phyloP scores from a whole-genome alignment of 1,140 invertebrate species.

The Lucilia cuprina region DNA sequence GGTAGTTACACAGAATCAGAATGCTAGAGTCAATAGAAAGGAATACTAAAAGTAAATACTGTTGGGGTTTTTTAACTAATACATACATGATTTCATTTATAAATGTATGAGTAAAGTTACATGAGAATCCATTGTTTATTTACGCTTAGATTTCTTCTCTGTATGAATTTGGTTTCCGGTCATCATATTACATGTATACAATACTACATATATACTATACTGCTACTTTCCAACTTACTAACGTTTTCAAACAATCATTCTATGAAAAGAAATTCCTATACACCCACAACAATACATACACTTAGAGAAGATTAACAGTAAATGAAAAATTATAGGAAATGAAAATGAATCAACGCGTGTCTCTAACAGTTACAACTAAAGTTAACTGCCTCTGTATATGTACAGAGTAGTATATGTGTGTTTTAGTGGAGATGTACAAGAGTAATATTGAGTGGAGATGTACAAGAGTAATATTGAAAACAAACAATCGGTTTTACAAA shows the following conservation, averaged over 20 bases:
- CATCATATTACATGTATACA: constrained; percentile 11
- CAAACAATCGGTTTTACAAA: too few species aligned
- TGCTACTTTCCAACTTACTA: not conserved
- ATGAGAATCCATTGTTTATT: constrained; percentile 19
- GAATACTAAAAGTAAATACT: too few species aligned
- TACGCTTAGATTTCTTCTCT: constrained; percentile 6
- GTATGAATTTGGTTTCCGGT: constrained; percentile 7
- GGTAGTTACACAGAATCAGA: too few species aligned
- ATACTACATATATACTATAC: not conserved
- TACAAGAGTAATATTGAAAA: too few species aligned
- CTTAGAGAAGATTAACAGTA: not conserved
- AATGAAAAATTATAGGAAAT: constrained; percentile 4
- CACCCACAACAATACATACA: not conserved
- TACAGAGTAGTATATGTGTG: not conserved
- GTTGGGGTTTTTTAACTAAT: not conserved
- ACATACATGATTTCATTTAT: not conserved
- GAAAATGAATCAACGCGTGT: constrained; percentile 14
- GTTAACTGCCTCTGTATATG: not conserved
- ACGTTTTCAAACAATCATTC: not conserved
- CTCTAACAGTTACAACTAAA: constrained; percentile 24
- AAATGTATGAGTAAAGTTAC: not conserved
- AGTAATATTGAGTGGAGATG: too few species aligned
- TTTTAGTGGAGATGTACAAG: too few species aligned
- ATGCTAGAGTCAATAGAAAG: too few species aligned
- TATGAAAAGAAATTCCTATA: not conserved